Evolutionary conservation across 1,140 invertebrate genomes (phyloP).

Genomic region (Elymnias hypermnestra): DNA sequence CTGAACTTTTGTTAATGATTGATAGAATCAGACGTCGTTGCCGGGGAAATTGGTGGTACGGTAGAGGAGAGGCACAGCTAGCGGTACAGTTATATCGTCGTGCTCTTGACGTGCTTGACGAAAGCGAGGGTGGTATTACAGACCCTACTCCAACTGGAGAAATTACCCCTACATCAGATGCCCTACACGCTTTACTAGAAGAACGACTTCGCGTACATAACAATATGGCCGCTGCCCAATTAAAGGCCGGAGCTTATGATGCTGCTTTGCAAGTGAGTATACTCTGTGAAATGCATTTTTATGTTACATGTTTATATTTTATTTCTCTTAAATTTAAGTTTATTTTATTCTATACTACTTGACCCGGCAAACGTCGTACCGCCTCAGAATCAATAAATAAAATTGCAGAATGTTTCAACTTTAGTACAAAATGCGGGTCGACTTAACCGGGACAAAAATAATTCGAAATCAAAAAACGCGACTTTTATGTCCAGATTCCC

Average conservation of each 20-base stretch:
- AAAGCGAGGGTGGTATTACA: constrained; percentile 78
- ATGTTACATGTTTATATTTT: too few species aligned
- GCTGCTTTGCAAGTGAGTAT: constrained; percentile 79
- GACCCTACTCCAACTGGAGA: constrained; percentile 51
- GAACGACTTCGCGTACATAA: constrained; percentile 90
- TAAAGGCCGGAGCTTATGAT: constrained; percentile 89
- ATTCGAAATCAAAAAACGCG: too few species aligned
- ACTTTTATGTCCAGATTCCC: too few species aligned
- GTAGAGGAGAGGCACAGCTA: constrained; percentile 83
- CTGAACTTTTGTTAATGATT: too few species aligned
- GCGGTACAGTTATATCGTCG: constrained; percentile 91
- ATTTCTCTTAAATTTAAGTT: too few species aligned
- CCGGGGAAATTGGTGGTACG: constrained; percentile 93
- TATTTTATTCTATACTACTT: too few species aligned
- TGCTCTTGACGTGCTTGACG: constrained; percentile 88
- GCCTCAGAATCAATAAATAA: too few species aligned
- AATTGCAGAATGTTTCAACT: too few species aligned
- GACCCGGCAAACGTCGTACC: too few species aligned
- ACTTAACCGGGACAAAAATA: too few species aligned
- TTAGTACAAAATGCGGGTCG: too few species aligned
- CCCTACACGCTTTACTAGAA: constrained; percentile 78
- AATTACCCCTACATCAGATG: constrained; percentile 33
- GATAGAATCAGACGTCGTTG: constrained; percentile 86
- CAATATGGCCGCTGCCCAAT: constrained; percentile 92
- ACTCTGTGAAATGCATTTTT: background rate